These are phyloP conservation scores for Musca domestica DNA, from an alignment of 1,140 invertebrate species.

Conservation along the genomic window DNA sequence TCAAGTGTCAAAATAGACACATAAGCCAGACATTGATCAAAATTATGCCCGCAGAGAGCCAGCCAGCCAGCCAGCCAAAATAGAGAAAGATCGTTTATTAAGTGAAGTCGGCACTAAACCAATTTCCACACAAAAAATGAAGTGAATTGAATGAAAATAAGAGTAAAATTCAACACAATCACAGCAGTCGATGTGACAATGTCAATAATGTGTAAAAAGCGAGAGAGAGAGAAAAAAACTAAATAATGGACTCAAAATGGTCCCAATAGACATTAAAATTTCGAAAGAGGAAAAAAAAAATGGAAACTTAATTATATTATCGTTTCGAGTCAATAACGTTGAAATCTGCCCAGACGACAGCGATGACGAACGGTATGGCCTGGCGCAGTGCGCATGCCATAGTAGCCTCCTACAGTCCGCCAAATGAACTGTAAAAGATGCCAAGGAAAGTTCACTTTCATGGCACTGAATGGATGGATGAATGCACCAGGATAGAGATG, in stretches of 20 bases:
- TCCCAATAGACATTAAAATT: constrained; percentile 9
- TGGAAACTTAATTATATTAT: constrained; percentile 13
- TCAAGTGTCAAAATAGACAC: constrained; percentile 21
- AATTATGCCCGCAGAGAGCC: constrained; percentile 18
- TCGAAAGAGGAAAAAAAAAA: background rate
- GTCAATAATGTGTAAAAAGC: too few species aligned
- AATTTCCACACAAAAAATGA: too few species aligned
- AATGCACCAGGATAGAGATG: too few species aligned
- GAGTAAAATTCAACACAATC: too few species aligned
- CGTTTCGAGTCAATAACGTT: background rate
- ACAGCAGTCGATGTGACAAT: too few species aligned
- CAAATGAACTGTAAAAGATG: too few species aligned
- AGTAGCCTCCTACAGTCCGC: too few species aligned
- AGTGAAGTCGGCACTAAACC: too few species aligned
- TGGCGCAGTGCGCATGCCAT: background rate
- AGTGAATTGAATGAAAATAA: too few species aligned
- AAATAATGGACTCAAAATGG: background rate
- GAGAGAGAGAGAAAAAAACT: background rate
- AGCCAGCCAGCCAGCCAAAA: too few species aligned
- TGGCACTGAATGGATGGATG: too few species aligned
- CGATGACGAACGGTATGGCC: background rate
- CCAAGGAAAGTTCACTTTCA: too few species aligned
- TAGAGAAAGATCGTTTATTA: background rate
- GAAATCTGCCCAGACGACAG: background rate
- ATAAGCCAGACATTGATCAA: constrained; percentile 20